These are phyloP conservation scores for Thymelicus sylvestris DNA, from an alignment of 2,888 invertebrate genomes.

Conservation along the genomic window DNA sequence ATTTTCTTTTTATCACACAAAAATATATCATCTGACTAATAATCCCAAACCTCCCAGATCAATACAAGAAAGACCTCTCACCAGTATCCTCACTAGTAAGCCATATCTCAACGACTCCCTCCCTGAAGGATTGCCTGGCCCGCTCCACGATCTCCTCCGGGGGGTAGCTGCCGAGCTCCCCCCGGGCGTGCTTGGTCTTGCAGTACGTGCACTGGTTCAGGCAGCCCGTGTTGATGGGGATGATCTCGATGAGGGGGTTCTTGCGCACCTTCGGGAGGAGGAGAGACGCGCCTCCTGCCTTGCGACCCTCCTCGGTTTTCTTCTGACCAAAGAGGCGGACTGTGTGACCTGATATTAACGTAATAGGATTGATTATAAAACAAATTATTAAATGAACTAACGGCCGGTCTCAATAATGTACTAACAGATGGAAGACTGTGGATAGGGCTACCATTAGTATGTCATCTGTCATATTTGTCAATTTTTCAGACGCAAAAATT, in stretches of 20 bases:
- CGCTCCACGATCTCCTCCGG: constrained; percentile 95
- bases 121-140: constrained; percentile 93
- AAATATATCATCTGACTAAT: too few relatives aligned
- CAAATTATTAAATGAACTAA: too few relatives aligned
- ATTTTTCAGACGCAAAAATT: too few relatives aligned
- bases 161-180: constrained; percentile 97
- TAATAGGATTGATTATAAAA: too few relatives aligned
- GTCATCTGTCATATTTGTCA: too few relatives aligned
- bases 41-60: too few relatives aligned
- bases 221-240: constrained; percentile 98
- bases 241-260: constrained; percentile 98
- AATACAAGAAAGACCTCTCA: constrained; percentile 38
- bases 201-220: constrained; percentile 99
- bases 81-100: constrained; percentile 99
- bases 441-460: too few relatives aligned
- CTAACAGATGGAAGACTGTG: too few relatives aligned
- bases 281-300: constrained; percentile 94
- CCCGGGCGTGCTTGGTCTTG: constrained; percentile 98
- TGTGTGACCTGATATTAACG: constrained; percentile 84
- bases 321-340: constrained; percentile 91
- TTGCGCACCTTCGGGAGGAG: constrained; percentile 96
- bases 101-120: constrained; percentile 99
- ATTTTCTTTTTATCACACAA: too few relatives aligned
- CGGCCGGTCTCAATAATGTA: too few relatives aligned
- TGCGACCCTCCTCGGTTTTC: constrained; percentile 91